Conservation (phyloP, 2,888 invertebrate genomes). For the Micropterix aruncella region DNA sequence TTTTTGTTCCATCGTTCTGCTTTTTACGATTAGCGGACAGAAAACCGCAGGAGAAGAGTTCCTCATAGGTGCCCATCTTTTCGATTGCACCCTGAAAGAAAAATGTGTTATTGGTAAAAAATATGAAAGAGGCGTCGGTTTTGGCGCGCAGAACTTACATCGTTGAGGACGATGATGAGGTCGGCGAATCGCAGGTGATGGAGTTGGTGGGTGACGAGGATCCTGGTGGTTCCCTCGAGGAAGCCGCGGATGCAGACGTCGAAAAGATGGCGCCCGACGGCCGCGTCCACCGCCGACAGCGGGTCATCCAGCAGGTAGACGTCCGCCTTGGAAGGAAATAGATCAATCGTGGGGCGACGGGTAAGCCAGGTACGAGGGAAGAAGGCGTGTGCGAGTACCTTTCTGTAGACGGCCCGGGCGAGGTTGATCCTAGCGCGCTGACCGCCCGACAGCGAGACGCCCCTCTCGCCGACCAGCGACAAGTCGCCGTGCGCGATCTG, state of each 20-base stretch:
- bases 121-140: too few species aligned
- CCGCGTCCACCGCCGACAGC: background rate
- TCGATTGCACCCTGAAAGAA: background rate
- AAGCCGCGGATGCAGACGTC: background rate
- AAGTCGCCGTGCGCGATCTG: conserved; percentile 53
- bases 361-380: too few species aligned
- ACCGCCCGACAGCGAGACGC: conserved; percentile 56
- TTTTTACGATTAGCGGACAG: too few species aligned
- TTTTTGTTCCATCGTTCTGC: too few species aligned
- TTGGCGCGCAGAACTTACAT: too few species aligned
- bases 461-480: conserved; percentile 58
- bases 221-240: background rate
- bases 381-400: conserved; percentile 16
- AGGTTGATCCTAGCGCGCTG: conserved; percentile 59
- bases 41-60: background rate
- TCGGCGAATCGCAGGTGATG: background rate
- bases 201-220: background rate
- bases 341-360: background rate
- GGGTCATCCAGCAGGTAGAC: background rate
- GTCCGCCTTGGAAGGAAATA: background rate
- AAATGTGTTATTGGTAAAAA: too few species aligned
- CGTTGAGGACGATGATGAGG: background rate
- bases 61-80: background rate
- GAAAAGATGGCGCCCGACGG: background rate
- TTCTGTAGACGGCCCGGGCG: conserved; percentile 37